phyloP scores from a whole-genome alignment of 2,888 invertebrate genomes.

The Phorcus lineatus region DNA sequence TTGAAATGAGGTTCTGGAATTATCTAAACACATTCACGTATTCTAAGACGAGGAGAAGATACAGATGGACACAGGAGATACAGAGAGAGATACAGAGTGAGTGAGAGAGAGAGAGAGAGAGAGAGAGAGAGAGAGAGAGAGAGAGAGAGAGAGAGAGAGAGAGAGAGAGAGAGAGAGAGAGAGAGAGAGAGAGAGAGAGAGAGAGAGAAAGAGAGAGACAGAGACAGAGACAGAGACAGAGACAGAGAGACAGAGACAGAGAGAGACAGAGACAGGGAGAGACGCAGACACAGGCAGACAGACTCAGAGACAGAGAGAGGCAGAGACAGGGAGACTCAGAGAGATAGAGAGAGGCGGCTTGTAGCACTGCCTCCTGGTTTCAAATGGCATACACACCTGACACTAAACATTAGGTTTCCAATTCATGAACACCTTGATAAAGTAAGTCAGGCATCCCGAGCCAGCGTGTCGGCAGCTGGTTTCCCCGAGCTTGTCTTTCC shows the following conservation, averaged over 20 bases:
- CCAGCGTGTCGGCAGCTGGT: no score
- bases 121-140: slow-evolving; percentile 27
- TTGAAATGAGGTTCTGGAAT: no score
- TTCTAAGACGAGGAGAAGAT: no score
- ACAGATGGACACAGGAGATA: no score
- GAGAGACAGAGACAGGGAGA: slow-evolving; percentile 27
- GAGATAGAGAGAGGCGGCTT: background rate
- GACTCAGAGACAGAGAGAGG: slow-evolving; percentile 25
- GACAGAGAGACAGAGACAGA: slow-evolving; percentile 29
- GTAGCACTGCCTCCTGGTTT: no score
- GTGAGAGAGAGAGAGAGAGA: slow-evolving; percentile 25
- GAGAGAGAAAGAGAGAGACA: slow-evolving; percentile 27
- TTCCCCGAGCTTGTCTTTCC: no score
- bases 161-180: slow-evolving; percentile 32
- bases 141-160: slow-evolving; percentile 28
- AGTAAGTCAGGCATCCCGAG: no score
- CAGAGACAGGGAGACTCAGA: background rate
- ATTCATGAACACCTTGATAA: no score
- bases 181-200: slow-evolving; percentile 34
- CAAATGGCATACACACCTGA: no score
- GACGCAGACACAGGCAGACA: background rate
- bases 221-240: slow-evolving; percentile 29
- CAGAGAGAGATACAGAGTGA: background rate
- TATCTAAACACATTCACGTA: no score
- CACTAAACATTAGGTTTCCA: no score